phyloP scores from a whole-genome alignment of 2,113 vertebrate species.

The Ciconia stormi region DNA sequence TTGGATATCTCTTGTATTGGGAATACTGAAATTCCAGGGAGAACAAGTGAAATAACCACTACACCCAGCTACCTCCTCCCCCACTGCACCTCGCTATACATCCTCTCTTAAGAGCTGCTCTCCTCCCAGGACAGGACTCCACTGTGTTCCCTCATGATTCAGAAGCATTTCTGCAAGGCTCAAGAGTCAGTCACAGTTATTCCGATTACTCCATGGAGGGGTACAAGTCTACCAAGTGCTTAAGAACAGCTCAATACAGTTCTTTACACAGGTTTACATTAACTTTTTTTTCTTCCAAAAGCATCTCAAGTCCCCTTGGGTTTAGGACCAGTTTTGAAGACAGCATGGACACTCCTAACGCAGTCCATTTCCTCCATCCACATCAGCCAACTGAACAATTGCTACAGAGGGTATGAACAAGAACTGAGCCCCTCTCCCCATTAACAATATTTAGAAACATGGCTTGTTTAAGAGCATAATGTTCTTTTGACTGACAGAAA shows the following conservation, averaged over 20 bases:
- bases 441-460: not conserved
- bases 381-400: not conserved
- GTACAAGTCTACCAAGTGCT: not conserved
- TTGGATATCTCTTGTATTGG: not conserved
- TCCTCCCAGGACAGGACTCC: not conserved
- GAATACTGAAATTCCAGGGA: not conserved
- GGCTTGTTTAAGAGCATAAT: not conserved
- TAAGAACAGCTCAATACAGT: not conserved
- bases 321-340: not conserved
- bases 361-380: not conserved
- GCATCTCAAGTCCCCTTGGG: not conserved
- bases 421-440: not conserved
- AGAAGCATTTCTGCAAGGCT: not conserved
- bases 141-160: not conserved
- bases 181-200: not conserved
- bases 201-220: accelerated
- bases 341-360: not conserved
- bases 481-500: not conserved
- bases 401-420: not conserved
- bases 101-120: not conserved
- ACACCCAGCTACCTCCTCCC: not conserved
- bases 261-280: not conserved
- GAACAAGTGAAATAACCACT: not conserved
- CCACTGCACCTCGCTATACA: not conserved
- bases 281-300: not conserved